Evolutionary conservation across 2,888 invertebrate species (phyloP).

Genomic region (Lepidocyrtoides sp.): DNA sequence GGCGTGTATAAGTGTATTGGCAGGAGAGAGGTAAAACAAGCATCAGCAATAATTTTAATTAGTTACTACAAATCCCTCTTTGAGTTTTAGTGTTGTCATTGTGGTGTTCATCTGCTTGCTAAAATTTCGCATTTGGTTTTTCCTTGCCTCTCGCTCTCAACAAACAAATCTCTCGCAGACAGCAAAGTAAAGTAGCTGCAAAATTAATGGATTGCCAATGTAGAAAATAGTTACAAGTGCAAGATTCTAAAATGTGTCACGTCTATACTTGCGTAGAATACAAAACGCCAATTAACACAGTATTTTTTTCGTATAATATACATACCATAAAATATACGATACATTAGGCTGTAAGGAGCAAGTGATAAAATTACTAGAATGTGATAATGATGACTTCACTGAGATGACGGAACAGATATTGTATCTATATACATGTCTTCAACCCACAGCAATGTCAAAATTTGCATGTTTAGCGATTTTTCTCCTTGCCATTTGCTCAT

Average conservation of each 20-base stretch:
- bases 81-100: neutral
- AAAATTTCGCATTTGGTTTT: neutral
- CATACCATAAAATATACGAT: no score
- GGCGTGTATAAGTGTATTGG: neutral
- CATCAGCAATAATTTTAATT: neutral
- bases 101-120: neutral
- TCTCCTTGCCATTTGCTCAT: neutral
- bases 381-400: neutral
- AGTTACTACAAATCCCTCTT: neutral
- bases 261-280: neutral
- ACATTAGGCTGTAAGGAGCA: neutral
- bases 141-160: neutral
- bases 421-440: neutral
- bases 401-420: neutral
- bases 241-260: no score
- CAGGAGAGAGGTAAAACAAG: neutral
- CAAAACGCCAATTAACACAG: neutral
- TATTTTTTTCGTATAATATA: neutral
- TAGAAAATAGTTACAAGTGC: no score
- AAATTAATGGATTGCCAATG: no score
- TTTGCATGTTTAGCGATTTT: neutral
- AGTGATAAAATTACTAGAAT: neutral
- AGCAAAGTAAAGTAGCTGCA: neutral
- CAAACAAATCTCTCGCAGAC: neutral
- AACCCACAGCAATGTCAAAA: conserved; percentile 7